Base-by-base conservation (phyloP, 2,888 invertebrate species). In the Apamea monoglypha region DNA sequence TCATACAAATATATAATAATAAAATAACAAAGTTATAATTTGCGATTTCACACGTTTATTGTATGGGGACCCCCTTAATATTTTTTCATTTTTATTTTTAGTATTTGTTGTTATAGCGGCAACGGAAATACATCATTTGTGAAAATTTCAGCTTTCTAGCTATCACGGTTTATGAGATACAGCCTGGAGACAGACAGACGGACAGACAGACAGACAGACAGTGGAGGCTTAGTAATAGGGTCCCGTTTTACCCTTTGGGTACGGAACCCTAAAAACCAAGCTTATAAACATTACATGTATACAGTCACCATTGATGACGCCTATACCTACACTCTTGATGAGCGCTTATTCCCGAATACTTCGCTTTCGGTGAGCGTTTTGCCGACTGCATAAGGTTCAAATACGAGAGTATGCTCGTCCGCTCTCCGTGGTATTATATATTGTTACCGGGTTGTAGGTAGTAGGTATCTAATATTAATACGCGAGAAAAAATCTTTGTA, bases 381-480 rank as follows among this genome's bases (percentile, higher is more conserved):
- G 82, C 79, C 82, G 81, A 81, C 78, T 81, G 78, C 78, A 81
- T 81, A 81, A 81, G 81, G 81, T 75, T 81, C 78, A 78, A 81
- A 81, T 81, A 81, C 81, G 81, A 81, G 81, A 82, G 79, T 82
- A 82, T 82, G 79, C 79, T 80, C 80, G 76, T 77, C 76, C 82
- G 80, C 80, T 74, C 80, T 80, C 80, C 80, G 74, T 82, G 77
- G 80, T 82, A 82, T 80, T 82, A 80, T 82, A 73, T 81, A 81
- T 83, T 81, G 78, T 81, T 83, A 83, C 83, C 83, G 82, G 82
- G 82, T 82, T 82, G 82, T 82, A 81, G 81, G 83, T 83, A 83
- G 83, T 78, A 83, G 81, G 81, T 83, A 83, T 83, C 83, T 73
- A 81, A 81, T 79, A 81, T 79, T 72, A 79, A 78, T 77, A 82